These are phyloP conservation scores for Lysandra bellargus DNA, from an alignment of 2,888 invertebrate species.

Conservation along the genomic window DNA sequence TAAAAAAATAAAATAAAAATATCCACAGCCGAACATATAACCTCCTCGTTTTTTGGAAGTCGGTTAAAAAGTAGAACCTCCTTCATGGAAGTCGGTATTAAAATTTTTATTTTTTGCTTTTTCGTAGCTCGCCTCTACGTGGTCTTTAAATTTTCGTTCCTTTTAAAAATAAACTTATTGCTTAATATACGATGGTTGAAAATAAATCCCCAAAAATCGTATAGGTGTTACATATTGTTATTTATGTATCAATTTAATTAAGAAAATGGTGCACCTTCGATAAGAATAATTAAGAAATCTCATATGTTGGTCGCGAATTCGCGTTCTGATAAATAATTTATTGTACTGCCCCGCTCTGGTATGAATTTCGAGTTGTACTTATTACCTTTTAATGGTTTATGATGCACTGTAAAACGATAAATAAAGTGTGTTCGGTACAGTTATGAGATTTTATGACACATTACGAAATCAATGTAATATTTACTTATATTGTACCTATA, in stretches of 20 bases:
- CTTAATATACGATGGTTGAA: neutral
- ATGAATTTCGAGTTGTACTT: neutral
- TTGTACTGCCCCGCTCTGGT: neutral
- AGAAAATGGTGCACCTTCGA: constrained; percentile 3
- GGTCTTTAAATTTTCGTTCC: neutral
- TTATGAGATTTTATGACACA: neutral
- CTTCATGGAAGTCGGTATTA: too few relatives aligned
- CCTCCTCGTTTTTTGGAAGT: too few relatives aligned
- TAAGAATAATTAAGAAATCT: constrained; percentile 18
- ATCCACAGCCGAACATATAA: too few relatives aligned
- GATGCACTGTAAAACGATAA: constrained; percentile 8
- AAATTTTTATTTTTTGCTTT: neutral
- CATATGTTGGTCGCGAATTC: neutral
- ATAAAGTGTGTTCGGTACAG: neutral
- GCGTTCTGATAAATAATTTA: constrained; percentile 19
- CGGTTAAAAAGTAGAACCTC: too few relatives aligned
- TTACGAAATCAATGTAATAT: constrained; percentile 2
- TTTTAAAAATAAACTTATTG: neutral
- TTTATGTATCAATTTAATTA: constrained; percentile 15
- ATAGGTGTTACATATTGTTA: neutral
- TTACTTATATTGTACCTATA: neutral
- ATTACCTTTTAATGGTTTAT: constrained; percentile 26
- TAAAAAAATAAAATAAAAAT: too few relatives aligned
- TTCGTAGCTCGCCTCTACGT: neutral
- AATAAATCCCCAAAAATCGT: neutral